Base-by-base conservation (phyloP, 2,888 invertebrate species). In the Diplolepis rosae region DNA sequence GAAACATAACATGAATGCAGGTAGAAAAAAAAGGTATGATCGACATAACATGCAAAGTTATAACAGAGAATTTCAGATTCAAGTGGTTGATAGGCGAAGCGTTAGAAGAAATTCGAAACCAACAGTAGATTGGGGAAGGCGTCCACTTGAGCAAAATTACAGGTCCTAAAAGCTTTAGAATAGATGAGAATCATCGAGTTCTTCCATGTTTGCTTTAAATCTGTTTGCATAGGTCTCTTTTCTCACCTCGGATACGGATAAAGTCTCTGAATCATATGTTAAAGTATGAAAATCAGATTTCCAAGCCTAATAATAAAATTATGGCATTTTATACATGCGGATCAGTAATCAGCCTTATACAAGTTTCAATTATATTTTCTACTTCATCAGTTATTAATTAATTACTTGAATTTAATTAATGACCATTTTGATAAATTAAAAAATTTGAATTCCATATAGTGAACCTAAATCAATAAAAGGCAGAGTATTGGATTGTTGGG, bases 71-170 rank as follows among this genome's bases (percentile, higher is more conserved):
- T 48, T 48, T n/a, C n/a, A n/a, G n/a, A n/a, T n/a, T n/a, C n/a
- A n/a, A 30, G 28, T 54, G 15, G 11, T 56, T 56, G 22, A 56
- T 11, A 52, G 15, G 6, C 24, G 15, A 56, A 32, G 56, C 56
- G 35, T 35, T 15, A 35, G 35, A 18, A 22, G 56, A 35, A 56
- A 56, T 35, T 18, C 22, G 56, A 56, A 22, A 56, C 56, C 32
- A 22, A 15, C 52, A n/a, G n/a, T 54, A 15, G 4, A n/a, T 54
- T 27, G 28, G 28, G 5, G n/a, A 4, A 27, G n/a, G 30, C 15
- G 18, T 9, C 4, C 52, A 9, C 18, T 56, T 3, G 13, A 56
- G 15, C 22, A 54, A 32, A 56, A 35, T 56, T 24, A 35, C 32
- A n/a, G 56, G 35, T 32, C 35, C 56, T 22, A 32, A 32, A 56